Conservation (phyloP, 2,113 vertebrate genomes). For the Bos indicus region DNA sequence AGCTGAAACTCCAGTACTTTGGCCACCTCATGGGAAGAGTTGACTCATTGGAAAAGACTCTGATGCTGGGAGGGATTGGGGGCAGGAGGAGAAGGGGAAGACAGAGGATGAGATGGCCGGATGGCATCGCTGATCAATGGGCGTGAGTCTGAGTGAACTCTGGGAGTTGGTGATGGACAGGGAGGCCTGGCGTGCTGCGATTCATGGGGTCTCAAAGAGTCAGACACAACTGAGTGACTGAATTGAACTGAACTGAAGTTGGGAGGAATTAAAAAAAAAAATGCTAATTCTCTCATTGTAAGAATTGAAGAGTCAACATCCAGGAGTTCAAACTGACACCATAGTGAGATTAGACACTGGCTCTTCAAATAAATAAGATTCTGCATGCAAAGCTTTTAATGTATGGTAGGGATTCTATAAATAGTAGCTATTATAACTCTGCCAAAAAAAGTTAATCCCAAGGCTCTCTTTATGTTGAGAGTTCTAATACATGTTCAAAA, state of each 20-base stretch:
- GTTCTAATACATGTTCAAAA: background rate
- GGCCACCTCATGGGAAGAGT: too few relatives aligned
- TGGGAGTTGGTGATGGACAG: too few relatives aligned
- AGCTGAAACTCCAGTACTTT: too few relatives aligned
- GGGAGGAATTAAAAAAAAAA: background rate
- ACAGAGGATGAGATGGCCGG: too few relatives aligned
- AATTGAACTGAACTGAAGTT: background rate
- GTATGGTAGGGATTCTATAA: background rate
- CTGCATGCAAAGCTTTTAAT: background rate
- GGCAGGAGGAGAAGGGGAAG: too few relatives aligned
- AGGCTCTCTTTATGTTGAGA: background rate
- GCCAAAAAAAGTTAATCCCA: background rate
- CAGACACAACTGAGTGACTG: too few relatives aligned
- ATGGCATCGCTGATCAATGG: too few relatives aligned
- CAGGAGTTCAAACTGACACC: background rate
- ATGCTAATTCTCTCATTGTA: slow-evolving; percentile 19
- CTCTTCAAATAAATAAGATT: slow-evolving; percentile 1
- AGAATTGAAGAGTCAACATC: background rate
- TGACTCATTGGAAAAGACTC: too few relatives aligned
- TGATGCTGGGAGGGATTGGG: too few relatives aligned
- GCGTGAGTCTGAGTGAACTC: too few relatives aligned
- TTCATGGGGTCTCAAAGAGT: too few relatives aligned
- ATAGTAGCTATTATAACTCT: background rate
- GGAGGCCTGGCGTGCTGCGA: too few relatives aligned
- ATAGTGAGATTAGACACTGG: background rate